Evolutionary conservation across 2,113 vertebrate species (phyloP), one percentile per base, ranked within the genome.

Genomic region (Paradoxurus hermaphroditus): DNA sequence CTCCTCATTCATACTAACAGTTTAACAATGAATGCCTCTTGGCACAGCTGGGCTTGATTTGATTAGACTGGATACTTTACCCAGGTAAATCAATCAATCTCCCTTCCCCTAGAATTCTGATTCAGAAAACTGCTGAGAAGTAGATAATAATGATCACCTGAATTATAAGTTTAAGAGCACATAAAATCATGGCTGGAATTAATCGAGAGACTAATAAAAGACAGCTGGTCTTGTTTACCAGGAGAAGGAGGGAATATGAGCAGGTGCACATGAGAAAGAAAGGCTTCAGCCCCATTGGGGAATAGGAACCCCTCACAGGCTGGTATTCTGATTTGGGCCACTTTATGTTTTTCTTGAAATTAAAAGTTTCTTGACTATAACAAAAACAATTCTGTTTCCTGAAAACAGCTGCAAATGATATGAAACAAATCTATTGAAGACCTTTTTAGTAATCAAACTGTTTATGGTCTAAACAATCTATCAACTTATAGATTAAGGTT

Each of bases 371-470:
- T 75, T 79, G 5, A 84, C 4, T 31, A 46, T 39, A 49, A 39
- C 9, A 70, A 75, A 84, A 81, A 89, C 86, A 5, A 70, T 23
- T 86, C 41, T 62, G 5, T 18, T 70, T 86, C 21, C 10, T 44
- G 8, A 63, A 92, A 92, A 86, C 25, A 72, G 7, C 11, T 67
- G 11, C 36, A 91, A 82, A 91, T 59, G 31, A 79, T 93, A 7
- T 49, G 15, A 77, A 86, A 63, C 11, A 72, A 90, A 7, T 19
- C 12, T n/a, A 15, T 1, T 72, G 36, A 29, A 93, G 4, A 59
- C 5, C 65, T 70, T 95, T 95, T 51, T 62, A 67, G 7, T 68
- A 70, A 82, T 65, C 4, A 46, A 67, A 83, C 4, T 87, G 13
- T 46, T n/a, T 77, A 49, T 90, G 59, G 9, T 51, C 5, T 36